Conservation (phyloP, 2,113 vertebrate species). For the Brachyhypopomus gauderio region DNA sequence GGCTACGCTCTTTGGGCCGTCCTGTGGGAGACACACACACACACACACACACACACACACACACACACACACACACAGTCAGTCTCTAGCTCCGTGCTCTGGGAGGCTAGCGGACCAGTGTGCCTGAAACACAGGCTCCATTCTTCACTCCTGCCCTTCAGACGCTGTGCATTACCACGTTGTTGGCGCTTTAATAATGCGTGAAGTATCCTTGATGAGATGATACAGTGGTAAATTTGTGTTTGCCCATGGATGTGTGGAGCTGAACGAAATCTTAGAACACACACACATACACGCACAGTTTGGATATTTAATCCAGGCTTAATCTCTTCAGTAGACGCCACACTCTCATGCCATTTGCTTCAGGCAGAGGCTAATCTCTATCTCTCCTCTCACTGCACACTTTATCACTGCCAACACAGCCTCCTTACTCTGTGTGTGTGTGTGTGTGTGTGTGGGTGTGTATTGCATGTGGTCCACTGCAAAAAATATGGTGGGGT, state of each 20-base stretch:
- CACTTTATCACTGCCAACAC: slow-evolving; percentile 41
- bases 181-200: slow-evolving; percentile 31
- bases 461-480: neutral
- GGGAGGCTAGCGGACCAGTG: neutral
- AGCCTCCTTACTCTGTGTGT: slow-evolving; percentile 29
- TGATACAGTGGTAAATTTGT: slow-evolving; percentile 42
- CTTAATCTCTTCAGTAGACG: slow-evolving; percentile 61
- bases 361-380: slow-evolving; percentile 54
- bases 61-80: no score
- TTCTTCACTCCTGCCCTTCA: slow-evolving; percentile 3
- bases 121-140: neutral
- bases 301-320: slow-evolving; percentile 56
- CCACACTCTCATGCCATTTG: slow-evolving; percentile 55
- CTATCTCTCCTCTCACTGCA: slow-evolving; percentile 27
- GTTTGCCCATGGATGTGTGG: slow-evolving; percentile 43
- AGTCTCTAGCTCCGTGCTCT: neutral
- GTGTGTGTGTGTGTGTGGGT: slow-evolving; percentile 45
- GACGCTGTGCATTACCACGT: neutral
- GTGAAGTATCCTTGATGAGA: slow-evolving; percentile 43
- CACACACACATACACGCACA: slow-evolving; percentile 36
- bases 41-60: neutral
- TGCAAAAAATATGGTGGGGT: no score
- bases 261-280: slow-evolving; percentile 54
- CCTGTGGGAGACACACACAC: slow-evolving; percentile 19
- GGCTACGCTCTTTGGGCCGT: neutral